Conservation (phyloP, 2,113 vertebrate genomes). For the Ictalurus punctatus region DNA sequence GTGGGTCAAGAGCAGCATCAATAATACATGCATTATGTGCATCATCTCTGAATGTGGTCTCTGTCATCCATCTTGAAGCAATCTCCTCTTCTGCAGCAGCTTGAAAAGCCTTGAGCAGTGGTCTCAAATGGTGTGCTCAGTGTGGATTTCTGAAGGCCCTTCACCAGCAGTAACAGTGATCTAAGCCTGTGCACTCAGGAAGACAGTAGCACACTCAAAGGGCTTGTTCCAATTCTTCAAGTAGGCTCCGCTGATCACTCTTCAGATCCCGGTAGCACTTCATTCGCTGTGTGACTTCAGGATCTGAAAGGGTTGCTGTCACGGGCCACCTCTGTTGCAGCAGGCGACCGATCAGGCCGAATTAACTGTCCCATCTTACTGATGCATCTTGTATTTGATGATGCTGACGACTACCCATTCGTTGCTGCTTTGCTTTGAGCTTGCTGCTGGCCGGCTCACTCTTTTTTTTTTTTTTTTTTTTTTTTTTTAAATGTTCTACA, state of each 20-base stretch:
- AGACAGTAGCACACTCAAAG: conserved; percentile 41
- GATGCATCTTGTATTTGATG: conserved; percentile 32
- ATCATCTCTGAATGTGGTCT: background rate
- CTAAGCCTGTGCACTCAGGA: conserved; percentile 33
- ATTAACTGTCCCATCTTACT: conserved; percentile 37
- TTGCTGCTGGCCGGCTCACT: conserved; percentile 23
- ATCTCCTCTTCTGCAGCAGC: background rate
- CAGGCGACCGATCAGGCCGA: conserved; percentile 22
- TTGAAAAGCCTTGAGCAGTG: background rate
- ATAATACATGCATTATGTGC: background rate
- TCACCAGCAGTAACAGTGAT: conserved; percentile 15
- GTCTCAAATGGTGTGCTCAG: background rate
- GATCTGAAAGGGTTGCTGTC: conserved; percentile 38
- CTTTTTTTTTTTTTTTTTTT: too few relatives aligned
- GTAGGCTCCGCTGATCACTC: conserved; percentile 16
- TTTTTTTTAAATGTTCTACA: conserved; percentile 18
- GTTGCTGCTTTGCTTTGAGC: conserved; percentile 34
- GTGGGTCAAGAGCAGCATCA: background rate
- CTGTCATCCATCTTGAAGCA: background rate
- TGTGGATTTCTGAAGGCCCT: conserved; percentile 8
- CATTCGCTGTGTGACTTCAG: conserved; percentile 22
- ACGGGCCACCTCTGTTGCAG: conserved; percentile 46
- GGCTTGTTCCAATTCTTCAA: conserved; percentile 36
- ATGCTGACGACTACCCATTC: conserved; percentile 40
- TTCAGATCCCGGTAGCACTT: conserved; percentile 36